Percentiles rank a stretch among this genome's conserved stretches.
Evolutionary conservation across 2,113 vertebrate species (phyloP).

Genomic region (Dicentrarchus labrax): DNA sequence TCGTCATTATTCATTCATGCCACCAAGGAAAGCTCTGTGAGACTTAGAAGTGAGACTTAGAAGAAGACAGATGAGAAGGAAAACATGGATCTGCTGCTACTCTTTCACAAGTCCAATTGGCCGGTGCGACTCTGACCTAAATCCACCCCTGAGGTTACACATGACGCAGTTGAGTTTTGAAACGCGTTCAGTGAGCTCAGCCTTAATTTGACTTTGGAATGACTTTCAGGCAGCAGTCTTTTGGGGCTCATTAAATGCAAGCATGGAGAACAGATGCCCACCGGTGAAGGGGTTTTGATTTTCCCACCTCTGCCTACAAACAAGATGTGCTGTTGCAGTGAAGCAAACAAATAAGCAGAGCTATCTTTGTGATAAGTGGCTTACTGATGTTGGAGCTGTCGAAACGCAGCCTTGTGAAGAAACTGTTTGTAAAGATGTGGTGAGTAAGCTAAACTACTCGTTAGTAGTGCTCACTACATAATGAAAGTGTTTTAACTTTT

Average conservation of each 20-base stretch:
- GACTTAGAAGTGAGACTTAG: not conserved
- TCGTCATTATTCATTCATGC: conserved; percentile 11
- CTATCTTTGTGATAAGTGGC: conserved; percentile 42
- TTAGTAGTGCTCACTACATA: not conserved
- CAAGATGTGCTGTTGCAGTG: conserved; percentile 43
- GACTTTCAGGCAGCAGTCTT: conserved; percentile 65
- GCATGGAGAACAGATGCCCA: conserved; percentile 61
- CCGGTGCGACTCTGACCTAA: conserved; percentile 31
- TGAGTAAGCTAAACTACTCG: conserved; percentile 5
- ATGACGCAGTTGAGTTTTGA: conserved; percentile 41
- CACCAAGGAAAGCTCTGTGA: not conserved
- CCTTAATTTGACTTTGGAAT: conserved; percentile 64
- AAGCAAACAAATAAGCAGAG: conserved; percentile 51
- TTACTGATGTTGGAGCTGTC: conserved; percentile 38
- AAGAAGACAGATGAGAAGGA: conserved; percentile 8
- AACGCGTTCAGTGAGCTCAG: conserved; percentile 45
- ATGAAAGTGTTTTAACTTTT: conserved; percentile 39
- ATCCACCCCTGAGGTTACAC: conserved; percentile 42
- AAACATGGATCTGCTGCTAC: conserved; percentile 25
- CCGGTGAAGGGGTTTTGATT: conserved; percentile 43
- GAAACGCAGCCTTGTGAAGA: conserved; percentile 19
- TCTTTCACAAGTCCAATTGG: conserved; percentile 30
- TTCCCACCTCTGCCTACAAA: conserved; percentile 54
- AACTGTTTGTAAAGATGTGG: conserved; percentile 26
- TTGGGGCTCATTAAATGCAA: conserved; percentile 70